These are phyloP conservation scores for Lutraria lutraria DNA, from an alignment of 2,888 invertebrate species.

Conservation along the genomic window DNA sequence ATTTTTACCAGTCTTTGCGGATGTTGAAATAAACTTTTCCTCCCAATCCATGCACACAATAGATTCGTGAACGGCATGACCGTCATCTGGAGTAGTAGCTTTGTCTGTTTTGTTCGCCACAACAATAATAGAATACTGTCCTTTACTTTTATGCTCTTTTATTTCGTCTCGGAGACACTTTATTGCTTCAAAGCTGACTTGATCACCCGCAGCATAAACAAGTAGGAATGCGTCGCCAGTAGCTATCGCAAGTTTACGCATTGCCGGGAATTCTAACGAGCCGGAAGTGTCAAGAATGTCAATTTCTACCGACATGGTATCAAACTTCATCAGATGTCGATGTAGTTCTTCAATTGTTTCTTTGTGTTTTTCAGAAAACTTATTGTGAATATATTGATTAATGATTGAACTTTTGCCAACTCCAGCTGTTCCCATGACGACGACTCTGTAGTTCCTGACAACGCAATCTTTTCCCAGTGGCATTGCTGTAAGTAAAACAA, in stretches of 20 bases:
- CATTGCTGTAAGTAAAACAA: constrained; percentile 59
- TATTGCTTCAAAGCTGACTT: constrained; percentile 83
- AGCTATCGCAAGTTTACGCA: constrained; percentile 85
- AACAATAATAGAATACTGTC: constrained; percentile 78
- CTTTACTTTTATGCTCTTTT: constrained; percentile 71
- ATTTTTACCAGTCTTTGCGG: constrained; percentile 95
- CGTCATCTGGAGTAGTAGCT: constrained; percentile 83
- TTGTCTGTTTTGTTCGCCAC: constrained; percentile 83
- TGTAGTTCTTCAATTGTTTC: constrained; percentile 87
- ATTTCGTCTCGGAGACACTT: constrained; percentile 80
- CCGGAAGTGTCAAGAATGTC: constrained; percentile 86
- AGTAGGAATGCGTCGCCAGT: constrained; percentile 86
- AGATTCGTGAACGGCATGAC: constrained; percentile 91
- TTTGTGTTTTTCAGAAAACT: constrained; percentile 82
- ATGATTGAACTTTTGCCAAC: constrained; percentile 86
- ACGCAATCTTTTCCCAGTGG: constrained; percentile 44
- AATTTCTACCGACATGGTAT: constrained; percentile 77
- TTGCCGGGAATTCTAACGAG: constrained; percentile 86
- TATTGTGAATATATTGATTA: constrained; percentile 85
- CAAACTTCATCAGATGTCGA: constrained; percentile 83
- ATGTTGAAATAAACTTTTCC: constrained; percentile 96
- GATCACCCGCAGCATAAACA: constrained; percentile 85
- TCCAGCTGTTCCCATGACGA: constrained; percentile 85
- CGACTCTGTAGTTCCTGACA: constrained; percentile 78
- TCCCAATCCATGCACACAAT: constrained; percentile 96